Percentiles rank a stretch among this genome's conserved stretches.
phyloP scores from a whole-genome alignment of 2,797 vertebrate genomes.

The Amphiprion clarkii region DNA sequence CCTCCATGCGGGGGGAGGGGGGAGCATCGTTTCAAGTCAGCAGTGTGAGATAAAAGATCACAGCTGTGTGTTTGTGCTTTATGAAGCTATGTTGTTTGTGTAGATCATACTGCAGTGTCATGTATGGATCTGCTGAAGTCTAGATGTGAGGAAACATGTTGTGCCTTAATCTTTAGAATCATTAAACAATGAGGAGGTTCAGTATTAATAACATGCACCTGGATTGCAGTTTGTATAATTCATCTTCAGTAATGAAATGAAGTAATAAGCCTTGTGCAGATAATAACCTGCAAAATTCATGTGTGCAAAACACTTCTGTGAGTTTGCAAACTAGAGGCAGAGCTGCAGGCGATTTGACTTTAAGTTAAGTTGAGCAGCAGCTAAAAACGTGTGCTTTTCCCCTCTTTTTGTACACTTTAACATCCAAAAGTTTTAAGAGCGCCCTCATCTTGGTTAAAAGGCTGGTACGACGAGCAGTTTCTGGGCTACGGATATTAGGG shows the following conservation, averaged over 20 bases:
- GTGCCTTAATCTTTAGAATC: neutral
- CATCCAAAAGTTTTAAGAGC: neutral
- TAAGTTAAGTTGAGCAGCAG: no score
- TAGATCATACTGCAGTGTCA: neutral
- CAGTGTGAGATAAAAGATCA: constrained; percentile 18
- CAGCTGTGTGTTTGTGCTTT: constrained; percentile 11
- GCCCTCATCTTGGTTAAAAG: neutral
- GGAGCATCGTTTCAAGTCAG: neutral
- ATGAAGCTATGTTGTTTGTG: constrained; percentile 23
- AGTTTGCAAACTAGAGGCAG: neutral
- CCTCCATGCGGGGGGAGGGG: neutral
- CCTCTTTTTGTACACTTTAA: no score
- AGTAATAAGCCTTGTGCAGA: neutral
- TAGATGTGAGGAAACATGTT: neutral
- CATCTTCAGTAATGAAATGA: constrained; percentile 8
- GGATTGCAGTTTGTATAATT: neutral
- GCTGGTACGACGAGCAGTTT: no score
- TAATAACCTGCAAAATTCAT: neutral
- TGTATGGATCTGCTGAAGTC: neutral
- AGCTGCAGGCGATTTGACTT: neutral
- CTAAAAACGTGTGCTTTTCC: no score
- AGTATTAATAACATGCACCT: neutral
- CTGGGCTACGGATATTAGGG: no score
- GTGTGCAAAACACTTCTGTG: neutral
- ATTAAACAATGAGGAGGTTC: neutral